Evolutionary conservation across 2,888 invertebrate genomes (phyloP).

Genomic region (Epirrhoe alternata): DNA sequence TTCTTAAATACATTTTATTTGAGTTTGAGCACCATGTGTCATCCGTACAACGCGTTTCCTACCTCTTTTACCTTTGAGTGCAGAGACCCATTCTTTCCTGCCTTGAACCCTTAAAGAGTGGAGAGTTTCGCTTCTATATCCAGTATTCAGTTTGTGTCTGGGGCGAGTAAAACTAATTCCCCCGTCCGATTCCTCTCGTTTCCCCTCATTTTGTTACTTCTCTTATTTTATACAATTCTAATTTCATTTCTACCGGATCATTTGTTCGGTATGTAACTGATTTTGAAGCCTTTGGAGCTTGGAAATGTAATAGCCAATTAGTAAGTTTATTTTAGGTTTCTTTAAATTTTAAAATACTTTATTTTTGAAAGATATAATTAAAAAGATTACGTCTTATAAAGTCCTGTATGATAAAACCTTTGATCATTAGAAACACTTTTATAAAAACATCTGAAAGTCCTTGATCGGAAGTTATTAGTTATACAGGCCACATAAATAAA

Average conservation of each 20-base stretch:
- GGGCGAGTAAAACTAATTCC: slow-evolving; percentile 23
- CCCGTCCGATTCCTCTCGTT: slow-evolving; percentile 13
- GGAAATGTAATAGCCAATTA: not conserved
- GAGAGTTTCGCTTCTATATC: slow-evolving; percentile 12
- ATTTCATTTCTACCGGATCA: slow-evolving; percentile 24
- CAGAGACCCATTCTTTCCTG: not conserved
- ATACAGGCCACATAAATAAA: not conserved
- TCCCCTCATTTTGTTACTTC: slow-evolving; percentile 8
- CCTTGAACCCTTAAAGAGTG: not conserved
- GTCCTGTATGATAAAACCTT: too few species aligned
- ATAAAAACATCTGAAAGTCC: too few species aligned
- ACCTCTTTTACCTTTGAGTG: too few species aligned
- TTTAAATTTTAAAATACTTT: too few species aligned
- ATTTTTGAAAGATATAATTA: too few species aligned
- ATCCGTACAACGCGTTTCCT: not conserved
- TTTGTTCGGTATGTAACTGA: slow-evolving; percentile 1
- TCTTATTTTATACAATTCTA: slow-evolving; percentile 22
- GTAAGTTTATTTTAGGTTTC: too few species aligned
- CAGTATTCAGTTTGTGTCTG: not conserved
- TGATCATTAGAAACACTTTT: too few species aligned
- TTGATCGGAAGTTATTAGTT: too few species aligned
- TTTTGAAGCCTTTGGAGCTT: not conserved
- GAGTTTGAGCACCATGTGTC: too few species aligned
- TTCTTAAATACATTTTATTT: too few species aligned
- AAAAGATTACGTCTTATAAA: too few species aligned